These are phyloP conservation scores for Leptatherina wallacei DNA, from an alignment of 2,797 vertebrate species.

Conservation along the genomic window DNA sequence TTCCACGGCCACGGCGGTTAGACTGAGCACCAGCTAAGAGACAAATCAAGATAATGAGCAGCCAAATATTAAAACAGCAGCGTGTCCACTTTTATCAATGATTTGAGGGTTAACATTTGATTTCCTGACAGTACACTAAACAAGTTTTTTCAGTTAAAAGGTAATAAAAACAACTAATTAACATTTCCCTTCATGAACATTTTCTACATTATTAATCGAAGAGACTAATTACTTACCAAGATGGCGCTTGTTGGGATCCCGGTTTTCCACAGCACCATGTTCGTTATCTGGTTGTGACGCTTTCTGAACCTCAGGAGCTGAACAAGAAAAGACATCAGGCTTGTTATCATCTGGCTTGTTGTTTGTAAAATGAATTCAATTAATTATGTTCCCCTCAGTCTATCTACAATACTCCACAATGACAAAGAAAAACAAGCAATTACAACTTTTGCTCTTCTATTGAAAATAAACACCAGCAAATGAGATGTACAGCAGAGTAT, in stretches of 20 bases:
- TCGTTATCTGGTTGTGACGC: conserved; percentile 86
- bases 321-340: conserved; percentile 16
- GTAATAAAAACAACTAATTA: neutral
- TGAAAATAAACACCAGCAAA: neutral
- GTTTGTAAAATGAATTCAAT: neutral
- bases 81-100: neutral
- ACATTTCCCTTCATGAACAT: neutral
- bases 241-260: conserved; percentile 85
- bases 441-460: neutral
- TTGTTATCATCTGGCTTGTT: neutral
- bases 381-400: neutral
- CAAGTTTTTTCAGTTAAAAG: neutral
- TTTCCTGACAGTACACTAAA: neutral
- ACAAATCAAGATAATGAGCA: neutral
- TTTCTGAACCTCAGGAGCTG: conserved; percentile 87
- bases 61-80: neutral
- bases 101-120: neutral
- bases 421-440: neutral
- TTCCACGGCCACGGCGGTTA: conserved; percentile 88
- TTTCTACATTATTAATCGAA: neutral
- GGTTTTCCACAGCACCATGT: conserved; percentile 87
- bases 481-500: neutral
- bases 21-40: conserved; percentile 75
- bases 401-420: neutral
- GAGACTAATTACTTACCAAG: conserved; percentile 73